phyloP scores from a whole-genome alignment of 2,797 vertebrate species.

The Anas bahamensis region DNA sequence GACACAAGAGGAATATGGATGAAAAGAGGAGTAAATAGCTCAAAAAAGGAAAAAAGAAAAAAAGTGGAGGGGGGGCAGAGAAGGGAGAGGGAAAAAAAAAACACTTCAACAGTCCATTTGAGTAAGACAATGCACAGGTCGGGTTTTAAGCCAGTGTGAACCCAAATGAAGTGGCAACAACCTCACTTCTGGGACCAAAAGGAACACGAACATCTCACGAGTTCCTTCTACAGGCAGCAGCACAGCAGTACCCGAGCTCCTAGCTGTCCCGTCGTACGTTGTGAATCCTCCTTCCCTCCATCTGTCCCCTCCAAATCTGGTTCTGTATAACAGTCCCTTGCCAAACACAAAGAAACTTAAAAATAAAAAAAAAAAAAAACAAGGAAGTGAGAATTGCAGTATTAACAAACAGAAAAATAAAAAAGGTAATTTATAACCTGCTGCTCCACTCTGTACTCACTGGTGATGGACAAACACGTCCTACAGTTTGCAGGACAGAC shows the following conservation, averaged over 20 bases:
- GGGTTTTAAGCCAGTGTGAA: not conserved
- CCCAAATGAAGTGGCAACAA: not conserved
- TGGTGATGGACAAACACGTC: slow-evolving; percentile 30
- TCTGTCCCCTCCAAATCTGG: not conserved
- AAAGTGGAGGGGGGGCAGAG: too few relatives aligned
- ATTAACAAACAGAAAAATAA: slow-evolving; percentile 58
- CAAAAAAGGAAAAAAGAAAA: not conserved
- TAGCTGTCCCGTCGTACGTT: not conserved
- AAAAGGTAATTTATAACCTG: slow-evolving; percentile 52
- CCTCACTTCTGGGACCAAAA: not conserved
- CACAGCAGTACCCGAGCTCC: fast-evolving
- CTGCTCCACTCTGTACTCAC: slow-evolving; percentile 14
- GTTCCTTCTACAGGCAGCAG: not conserved
- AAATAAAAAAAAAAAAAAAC: not conserved
- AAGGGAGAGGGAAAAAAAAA: not conserved
- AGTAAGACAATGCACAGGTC: not conserved
- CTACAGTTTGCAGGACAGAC: not conserved
- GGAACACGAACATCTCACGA: not conserved
- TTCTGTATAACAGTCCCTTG: not conserved
- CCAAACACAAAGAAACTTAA: slow-evolving; percentile 29
- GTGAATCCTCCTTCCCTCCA: not conserved
- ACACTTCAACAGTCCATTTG: not conserved
- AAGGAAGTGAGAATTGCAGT: not conserved
- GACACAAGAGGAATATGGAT: not conserved
- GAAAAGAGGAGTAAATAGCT: not conserved